Evolutionary conservation across 2,113 vertebrate species (phyloP), one percentile per base, ranked within the genome.

Genomic region (Ageneiosus marmoratus): DNA sequence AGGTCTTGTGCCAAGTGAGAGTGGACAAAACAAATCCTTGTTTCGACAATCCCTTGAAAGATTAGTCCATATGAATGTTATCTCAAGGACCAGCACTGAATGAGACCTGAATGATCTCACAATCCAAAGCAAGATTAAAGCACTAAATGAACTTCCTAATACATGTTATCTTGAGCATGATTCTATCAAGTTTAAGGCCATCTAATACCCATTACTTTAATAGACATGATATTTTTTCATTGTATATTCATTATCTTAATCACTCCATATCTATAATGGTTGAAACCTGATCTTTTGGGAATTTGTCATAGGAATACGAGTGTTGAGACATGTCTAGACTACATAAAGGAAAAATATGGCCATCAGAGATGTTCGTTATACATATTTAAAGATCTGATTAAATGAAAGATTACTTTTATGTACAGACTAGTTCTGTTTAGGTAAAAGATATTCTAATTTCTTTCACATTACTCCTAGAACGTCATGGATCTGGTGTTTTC

Each of bases 1-100:
- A 51, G 5, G 27, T 34, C 37, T 20, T 65, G 56, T 24, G 58
- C 27, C 29, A 62, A 50, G n/a, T 27, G 29, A 58, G 20, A 76
- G 44, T 15, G 27, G 44, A 13, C 20, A 51, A 32, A 32, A 55
- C n/a, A 77, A 60, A 63, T 55, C 34, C 32, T 13, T 63, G 22
- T 75, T 62, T 29, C 24, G 2, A 76, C 41, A 51, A 29, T 65
- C 46, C 12, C 16, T 27, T 60, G 34, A 73, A 81, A 73, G 67
- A 67, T 58, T 27, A 67, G 29, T 77, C 29, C 18, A 76, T 51
- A 83, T 53, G 22, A 83, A 76, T 10, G 44, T 37, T 51, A 27
- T 46, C 56, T 82, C 29, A 27, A 44, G 72, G 44, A 63, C 44
- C 56, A 83, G 15, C 22, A 51, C 12, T 65, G 24, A 77, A 77